These are phyloP conservation scores for Calliphora vomitoria DNA, from an alignment of 2,888 invertebrate genomes.

Conservation along the genomic window DNA sequence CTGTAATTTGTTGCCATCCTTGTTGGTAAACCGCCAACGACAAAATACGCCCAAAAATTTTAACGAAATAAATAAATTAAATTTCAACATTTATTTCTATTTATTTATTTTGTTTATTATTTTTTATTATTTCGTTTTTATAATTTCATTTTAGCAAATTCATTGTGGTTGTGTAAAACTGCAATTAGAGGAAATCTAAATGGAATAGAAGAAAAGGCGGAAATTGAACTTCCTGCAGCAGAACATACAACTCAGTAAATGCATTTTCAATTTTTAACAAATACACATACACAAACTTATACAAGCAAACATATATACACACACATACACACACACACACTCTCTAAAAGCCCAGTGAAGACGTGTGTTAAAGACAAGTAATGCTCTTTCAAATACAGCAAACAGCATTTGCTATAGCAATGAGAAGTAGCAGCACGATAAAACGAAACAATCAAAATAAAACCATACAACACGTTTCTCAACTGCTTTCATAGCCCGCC, in stretches of 20 bases:
- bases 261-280: constrained; percentile 62
- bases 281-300: background rate
- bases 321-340: background rate
- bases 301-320: background rate
- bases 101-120: constrained; percentile 5
- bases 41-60: too few relatives aligned
- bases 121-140: constrained; percentile 24
- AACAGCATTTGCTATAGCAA: background rate
- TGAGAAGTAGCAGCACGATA: background rate
- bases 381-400: background rate
- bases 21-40: too few relatives aligned
- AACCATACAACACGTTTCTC: constrained; percentile 4
- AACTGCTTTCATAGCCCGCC: background rate
- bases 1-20: too few relatives aligned
- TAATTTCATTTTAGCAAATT: constrained; percentile 63
- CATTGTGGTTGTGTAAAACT: constrained; percentile 72
- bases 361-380: constrained; percentile 8
- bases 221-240: constrained; percentile 73
- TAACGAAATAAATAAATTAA: too few relatives aligned
- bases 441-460: background rate
- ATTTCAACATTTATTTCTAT: too few relatives aligned
- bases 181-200: constrained; percentile 73
- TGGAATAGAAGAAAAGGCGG: constrained; percentile 71
- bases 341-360: background rate
- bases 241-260: constrained; percentile 64